Evolutionary conservation across 1,140 invertebrate genomes (phyloP).

Genomic region (Mesaphorura yosii): DNA sequence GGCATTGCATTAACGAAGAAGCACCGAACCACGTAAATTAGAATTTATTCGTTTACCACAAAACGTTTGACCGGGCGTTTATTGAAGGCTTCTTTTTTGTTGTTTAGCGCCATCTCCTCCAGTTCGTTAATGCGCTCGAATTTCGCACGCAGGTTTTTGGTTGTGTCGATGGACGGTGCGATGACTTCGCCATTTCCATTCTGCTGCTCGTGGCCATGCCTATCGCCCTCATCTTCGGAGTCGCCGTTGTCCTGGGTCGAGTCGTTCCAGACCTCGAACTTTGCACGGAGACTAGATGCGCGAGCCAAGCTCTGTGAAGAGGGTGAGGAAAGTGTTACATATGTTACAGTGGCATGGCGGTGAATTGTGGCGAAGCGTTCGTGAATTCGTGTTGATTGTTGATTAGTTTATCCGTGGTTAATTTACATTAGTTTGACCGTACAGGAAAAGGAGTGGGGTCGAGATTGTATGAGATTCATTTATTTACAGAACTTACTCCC

Average conservation of each 20-base stretch:
- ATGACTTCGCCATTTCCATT: constrained; percentile 33
- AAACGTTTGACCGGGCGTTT: constrained; percentile 74
- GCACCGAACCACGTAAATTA: too few relatives aligned
- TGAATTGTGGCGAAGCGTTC: too few relatives aligned
- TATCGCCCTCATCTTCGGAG: constrained; percentile 30
- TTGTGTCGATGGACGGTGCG: constrained; percentile 53
- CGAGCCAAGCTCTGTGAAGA: constrained; percentile 54
- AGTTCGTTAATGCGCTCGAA: constrained; percentile 54
- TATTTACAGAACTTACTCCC: constrained; percentile 24
- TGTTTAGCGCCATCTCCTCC: constrained; percentile 34
- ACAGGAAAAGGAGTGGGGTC: too few relatives aligned
- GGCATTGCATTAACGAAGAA: too few relatives aligned
- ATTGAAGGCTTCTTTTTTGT: constrained; percentile 29
- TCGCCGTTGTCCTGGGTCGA: constrained; percentile 33
- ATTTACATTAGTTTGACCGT: too few relatives aligned
- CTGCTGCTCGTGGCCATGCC: constrained; percentile 28
- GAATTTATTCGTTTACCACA: too few relatives aligned
- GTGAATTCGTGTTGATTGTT: too few relatives aligned
- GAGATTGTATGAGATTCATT: too few relatives aligned
- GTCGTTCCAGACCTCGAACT: constrained; percentile 75
- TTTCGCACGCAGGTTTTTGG: constrained; percentile 64
- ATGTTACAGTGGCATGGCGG: not conserved
- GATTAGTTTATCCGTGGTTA: too few relatives aligned
- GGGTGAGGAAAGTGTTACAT: not conserved
- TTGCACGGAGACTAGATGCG: constrained; percentile 73